A percentile compares a stretch with the other conserved stretches of the same genome.
These are phyloP conservation scores for Pampusana beccarii DNA, from an alignment of 2,113 vertebrate species.

Conservation along the genomic window DNA sequence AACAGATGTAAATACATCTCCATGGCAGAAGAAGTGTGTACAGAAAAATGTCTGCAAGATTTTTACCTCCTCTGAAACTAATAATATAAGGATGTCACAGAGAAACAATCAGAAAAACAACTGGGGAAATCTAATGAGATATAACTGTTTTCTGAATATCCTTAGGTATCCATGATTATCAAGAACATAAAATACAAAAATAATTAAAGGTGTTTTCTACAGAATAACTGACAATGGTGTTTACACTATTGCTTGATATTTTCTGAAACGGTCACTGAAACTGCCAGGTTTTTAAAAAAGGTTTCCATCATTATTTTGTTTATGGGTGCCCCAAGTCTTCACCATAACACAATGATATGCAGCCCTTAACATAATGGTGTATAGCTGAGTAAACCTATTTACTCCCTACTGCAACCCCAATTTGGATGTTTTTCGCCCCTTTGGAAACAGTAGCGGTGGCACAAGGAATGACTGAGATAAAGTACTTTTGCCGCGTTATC, in stretches of 20 bases:
- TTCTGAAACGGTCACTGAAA: neutral
- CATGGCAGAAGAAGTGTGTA: neutral
- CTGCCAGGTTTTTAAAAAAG: neutral
- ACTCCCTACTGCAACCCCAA: neutral
- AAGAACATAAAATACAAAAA: neutral
- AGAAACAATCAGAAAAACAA: neutral
- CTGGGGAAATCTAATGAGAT: neutral
- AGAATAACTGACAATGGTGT: neutral
- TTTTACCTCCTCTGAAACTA: neutral
- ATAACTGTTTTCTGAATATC: neutral
- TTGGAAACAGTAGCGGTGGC: neutral
- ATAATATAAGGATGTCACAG: neutral
- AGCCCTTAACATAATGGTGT: neutral
- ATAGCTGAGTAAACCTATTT: fast-evolving
- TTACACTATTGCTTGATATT: neutral
- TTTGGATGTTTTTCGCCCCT: neutral
- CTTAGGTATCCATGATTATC: neutral
- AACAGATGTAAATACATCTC: neutral
- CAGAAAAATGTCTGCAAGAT: neutral
- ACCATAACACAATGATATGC: neutral
- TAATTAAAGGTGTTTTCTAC: neutral
- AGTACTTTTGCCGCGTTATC: neutral
- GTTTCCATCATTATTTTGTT: neutral
- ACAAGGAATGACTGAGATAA: neutral
- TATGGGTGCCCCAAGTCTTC: neutral